Base-by-base conservation (phyloP, 2,113 vertebrate genomes). In the Platichthys flesus region DNA sequence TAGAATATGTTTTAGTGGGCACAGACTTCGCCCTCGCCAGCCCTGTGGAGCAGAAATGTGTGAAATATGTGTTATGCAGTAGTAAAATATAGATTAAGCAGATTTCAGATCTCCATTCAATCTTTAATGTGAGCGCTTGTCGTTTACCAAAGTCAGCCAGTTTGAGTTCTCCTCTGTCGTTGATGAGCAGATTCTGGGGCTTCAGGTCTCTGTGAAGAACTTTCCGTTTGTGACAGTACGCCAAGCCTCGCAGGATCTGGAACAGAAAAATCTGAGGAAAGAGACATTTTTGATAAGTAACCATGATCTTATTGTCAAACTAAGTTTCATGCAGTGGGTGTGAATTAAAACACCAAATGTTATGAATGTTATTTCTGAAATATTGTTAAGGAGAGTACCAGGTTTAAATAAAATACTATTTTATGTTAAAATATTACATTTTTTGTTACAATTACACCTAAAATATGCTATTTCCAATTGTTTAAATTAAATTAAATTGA, bases 1-100 rank as follows among this genome's bases (percentile, higher is more conserved):
- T 98, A 60, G 97, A 98, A 74, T 98, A 98, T 12, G 97, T 98
- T 91, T 98, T 98, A 0, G 97, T 98, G 83, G 97, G 97, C 83
- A 98, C 97, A 26, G 97, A 98, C 83, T 98, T 98, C 0, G 97
- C 97, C 93, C 97, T 95, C 8, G 97, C 97, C 84, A 98, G 81
- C 63, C 97, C 97, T 98, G 91, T 28, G 71, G 51, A 82, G 73
- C 61, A 85, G 21, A 74, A 47, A 75, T 4, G 63, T 72, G 90
- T 74, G 21, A 49, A 42, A 57, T 45, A 26, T 42, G 40, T 42
- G 40, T 13, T 42, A 3, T 42, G 40, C 40, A 13, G 10, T 42
- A 42, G 40, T 13, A 42, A 31, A 42, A 42, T 42, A 42, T 42
- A 42, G 12, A 42, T 42, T 13, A 12, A 42, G 40, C 15, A 62